These are phyloP conservation scores for Brachionus rotundiformis DNA, from an alignment of 1,140 invertebrate species.

Conservation along the genomic window DNA sequence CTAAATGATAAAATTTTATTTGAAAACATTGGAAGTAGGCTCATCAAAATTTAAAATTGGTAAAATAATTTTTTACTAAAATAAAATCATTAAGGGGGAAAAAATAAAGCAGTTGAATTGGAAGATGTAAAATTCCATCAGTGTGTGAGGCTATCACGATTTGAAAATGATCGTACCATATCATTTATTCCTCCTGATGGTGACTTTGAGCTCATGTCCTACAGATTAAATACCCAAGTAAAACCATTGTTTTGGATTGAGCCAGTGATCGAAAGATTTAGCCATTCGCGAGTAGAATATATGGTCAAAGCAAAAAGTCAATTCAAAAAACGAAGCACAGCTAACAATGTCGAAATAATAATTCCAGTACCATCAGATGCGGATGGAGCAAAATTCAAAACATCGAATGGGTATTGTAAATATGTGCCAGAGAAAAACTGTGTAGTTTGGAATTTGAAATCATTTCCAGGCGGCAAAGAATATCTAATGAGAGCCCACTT, in stretches of 20 bases:
- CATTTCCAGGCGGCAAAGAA: conserved; percentile 98
- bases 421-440: conserved; percentile 96
- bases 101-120: conserved; percentile 96
- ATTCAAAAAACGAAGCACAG: conserved; percentile 94
- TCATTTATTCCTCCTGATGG: conserved; percentile 99
- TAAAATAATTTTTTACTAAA: no score
- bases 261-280: conserved; percentile 97
- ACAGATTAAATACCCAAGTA: conserved; percentile 92
- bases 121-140: conserved; percentile 99
- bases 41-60: conserved; percentile 55
- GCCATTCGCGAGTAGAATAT: conserved; percentile 94
- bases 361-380: conserved; percentile 97
- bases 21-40: conserved; percentile 85
- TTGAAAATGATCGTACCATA: conserved; percentile 98
- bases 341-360: conserved; percentile 98
- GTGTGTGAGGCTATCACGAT: conserved; percentile 91
- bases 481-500: conserved; percentile 99
- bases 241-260: conserved; percentile 99
- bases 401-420: conserved; percentile 93
- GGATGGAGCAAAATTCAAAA: conserved; percentile 98
- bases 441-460: conserved; percentile 99
- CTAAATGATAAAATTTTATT: conserved; percentile 98
- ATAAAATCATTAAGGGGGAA: conserved; percentile 70
- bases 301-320: conserved; percentile 99
- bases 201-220: conserved; percentile 99